These are phyloP conservation scores for Drosophila nigrodunni DNA, from an alignment of 1,140 invertebrate species.

Conservation along the genomic window DNA sequence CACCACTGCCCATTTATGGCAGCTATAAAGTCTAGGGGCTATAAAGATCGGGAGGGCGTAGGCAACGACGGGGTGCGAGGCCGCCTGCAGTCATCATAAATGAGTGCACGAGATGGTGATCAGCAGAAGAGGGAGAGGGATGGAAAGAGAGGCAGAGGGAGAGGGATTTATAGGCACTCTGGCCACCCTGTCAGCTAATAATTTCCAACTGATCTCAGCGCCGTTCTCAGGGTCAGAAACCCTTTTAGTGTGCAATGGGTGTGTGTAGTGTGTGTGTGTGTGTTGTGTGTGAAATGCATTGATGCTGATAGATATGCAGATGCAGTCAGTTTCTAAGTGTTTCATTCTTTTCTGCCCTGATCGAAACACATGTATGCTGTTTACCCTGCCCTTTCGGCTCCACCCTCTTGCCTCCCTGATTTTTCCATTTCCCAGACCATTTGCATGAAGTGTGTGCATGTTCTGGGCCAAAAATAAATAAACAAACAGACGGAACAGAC, in stretches of 20 bases:
- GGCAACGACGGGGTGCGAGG: not conserved
- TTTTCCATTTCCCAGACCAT: constrained; percentile 18
- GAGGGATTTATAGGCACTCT: too few species aligned
- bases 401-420: too few species aligned
- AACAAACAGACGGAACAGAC: constrained; percentile 52
- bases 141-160: too few species aligned
- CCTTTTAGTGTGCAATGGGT: constrained; percentile 47
- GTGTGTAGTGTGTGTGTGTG: not conserved
- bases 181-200: constrained; percentile 45
- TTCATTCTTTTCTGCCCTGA: not conserved
- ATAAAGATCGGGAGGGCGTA: not conserved
- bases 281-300: constrained; percentile 59
- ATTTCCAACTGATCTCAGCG: constrained; percentile 20
- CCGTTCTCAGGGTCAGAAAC: constrained; percentile 73
- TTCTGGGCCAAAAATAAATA: constrained; percentile 69
- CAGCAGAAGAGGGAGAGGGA: not conserved
- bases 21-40: constrained; percentile 47
- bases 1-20: constrained; percentile 31
- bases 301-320: constrained; percentile 66
- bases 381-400: constrained; percentile 7
- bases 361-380: constrained; percentile 47
- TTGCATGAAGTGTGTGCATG: constrained; percentile 57
- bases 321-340: constrained; percentile 35
- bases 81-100: constrained; percentile 29
- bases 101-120: constrained; percentile 40